Base-by-base conservation (phyloP, 2,113 vertebrate species). In the Sylvia atricapilla region DNA sequence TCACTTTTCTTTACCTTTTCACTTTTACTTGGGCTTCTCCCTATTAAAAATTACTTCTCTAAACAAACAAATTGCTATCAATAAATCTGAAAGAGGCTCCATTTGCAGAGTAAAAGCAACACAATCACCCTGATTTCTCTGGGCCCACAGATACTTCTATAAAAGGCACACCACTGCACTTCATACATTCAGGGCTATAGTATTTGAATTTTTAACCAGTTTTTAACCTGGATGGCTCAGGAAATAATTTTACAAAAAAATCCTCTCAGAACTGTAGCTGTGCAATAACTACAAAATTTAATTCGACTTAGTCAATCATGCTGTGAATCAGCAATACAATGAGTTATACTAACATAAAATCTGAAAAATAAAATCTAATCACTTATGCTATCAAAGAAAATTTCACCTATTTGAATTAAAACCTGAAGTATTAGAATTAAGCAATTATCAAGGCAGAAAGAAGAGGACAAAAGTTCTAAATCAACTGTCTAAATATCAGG, bases 101-200 rank as follows among this genome's bases (percentile, higher is more conserved):
- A 66, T 28, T 39, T 66, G 12, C 35, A 69, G 53, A 73, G 27
- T 37, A 77, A 89, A 91, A 70, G 25, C n/a, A 69, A 80, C 15
- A 50, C 25, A 59, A 55, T 21, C 31, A 52, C 0, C 0, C 62
- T 44, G 72, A 44, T 44, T 44, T 5, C 1, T 70, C 52, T 55
- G 33, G 87, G 56, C 35, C 25, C 67, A 60, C 6, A 63, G 68
- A 7, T 44, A 52, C 2, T 74, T 70, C 22, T 47, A 46, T n/a
- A 75, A 53, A 78, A 84, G 78, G n/a, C 20, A 89, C 31, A 37
- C 21, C 43, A 58, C 33, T 41, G 64, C 11, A 84, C 50, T 66
- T 44, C 14, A 41, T 31, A 25, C 25, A 67, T 41, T 77, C 68
- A 77, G 19, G 15, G 30, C 27, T 56, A 60, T 15, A 69, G 5